Conservation (phyloP, 2,113 vertebrate species). For the Microtus ochrogaster region DNA sequence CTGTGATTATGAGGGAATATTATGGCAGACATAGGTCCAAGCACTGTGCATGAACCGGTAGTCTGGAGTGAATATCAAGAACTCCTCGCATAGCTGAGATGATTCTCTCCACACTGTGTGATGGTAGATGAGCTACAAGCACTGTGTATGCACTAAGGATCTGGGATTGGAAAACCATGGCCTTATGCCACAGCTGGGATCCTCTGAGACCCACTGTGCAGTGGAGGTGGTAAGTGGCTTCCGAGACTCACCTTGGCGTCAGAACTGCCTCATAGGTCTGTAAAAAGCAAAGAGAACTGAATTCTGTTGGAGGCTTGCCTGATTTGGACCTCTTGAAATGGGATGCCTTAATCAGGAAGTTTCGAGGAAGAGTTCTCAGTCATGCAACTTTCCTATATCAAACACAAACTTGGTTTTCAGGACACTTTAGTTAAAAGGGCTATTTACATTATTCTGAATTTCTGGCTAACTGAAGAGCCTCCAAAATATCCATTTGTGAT, state of each 20-base stretch:
- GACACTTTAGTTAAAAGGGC: neutral
- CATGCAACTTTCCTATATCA: neutral
- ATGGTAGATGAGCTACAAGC: too few species aligned
- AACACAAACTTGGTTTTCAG: neutral
- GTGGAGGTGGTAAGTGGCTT: neutral
- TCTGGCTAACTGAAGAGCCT: neutral
- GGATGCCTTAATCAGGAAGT: neutral
- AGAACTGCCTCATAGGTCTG: neutral
- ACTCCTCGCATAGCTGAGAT: neutral
- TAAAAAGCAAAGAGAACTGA: neutral
- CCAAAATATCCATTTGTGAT: neutral
- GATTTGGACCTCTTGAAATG: too few species aligned
- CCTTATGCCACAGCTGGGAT: neutral
- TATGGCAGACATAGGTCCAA: neutral
- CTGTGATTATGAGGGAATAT: neutral
- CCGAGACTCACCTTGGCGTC: neutral
- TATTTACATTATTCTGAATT: constrained; percentile 18
- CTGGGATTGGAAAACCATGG: neutral
- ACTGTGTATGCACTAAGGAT: neutral
- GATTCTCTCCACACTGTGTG: too few species aligned
- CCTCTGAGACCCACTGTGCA: neutral
- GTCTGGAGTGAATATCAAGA: neutral
- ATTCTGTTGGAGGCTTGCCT: neutral
- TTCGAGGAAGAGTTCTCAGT: neutral
- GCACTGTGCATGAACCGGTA: too few species aligned